These are phyloP conservation scores for Tautogolabrus adspersus DNA, from an alignment of 2,113 vertebrate genomes.

Conservation along the genomic window DNA sequence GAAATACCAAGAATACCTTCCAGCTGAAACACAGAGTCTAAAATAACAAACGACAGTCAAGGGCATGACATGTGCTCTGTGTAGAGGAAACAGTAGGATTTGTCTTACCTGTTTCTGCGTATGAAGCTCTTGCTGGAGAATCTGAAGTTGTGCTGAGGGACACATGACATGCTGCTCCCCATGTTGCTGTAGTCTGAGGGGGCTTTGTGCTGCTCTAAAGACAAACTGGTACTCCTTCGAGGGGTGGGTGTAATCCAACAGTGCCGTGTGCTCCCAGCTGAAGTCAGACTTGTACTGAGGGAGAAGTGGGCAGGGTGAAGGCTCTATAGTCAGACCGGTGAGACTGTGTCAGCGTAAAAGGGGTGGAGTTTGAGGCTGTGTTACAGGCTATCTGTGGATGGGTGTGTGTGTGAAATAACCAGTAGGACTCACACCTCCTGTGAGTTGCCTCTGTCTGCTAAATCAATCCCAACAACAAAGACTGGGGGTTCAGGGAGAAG, in stretches of 20 bases:
- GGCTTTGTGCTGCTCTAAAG: slow-evolving; percentile 27
- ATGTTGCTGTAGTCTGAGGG: slow-evolving; percentile 68
- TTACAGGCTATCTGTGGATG: slow-evolving; percentile 40
- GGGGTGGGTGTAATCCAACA: slow-evolving; percentile 74
- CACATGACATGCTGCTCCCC: slow-evolving; percentile 87
- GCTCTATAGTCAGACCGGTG: slow-evolving; percentile 52
- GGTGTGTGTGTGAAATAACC: slow-evolving; percentile 47
- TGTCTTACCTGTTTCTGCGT: slow-evolving; percentile 84
- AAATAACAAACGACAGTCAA: slow-evolving; percentile 59
- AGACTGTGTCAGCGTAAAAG: slow-evolving; percentile 67
- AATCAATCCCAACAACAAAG: slow-evolving; percentile 78
- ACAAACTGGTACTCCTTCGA: slow-evolving; percentile 40
- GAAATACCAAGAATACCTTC: slow-evolving; percentile 68
- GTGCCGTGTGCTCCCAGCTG: slow-evolving; percentile 45
- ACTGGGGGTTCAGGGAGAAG: slow-evolving; percentile 50
- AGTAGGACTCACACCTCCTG: slow-evolving; percentile 71
- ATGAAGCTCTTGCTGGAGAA: slow-evolving; percentile 87
- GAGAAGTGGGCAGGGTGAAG: slow-evolving; percentile 56
- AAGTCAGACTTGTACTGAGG: slow-evolving; percentile 74
- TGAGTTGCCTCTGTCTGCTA: slow-evolving; percentile 73
- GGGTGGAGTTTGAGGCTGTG: slow-evolving; percentile 63
- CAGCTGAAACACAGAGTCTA: slow-evolving; percentile 40
- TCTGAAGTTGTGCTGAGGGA: slow-evolving; percentile 85
- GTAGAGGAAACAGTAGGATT: neutral
- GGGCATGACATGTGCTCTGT: slow-evolving; percentile 19